Percentiles rank a stretch among this genome's conserved stretches.
These are phyloP conservation scores for Platysteira castanea DNA, from an alignment of 2,113 vertebrate species.

Conservation along the genomic window DNA sequence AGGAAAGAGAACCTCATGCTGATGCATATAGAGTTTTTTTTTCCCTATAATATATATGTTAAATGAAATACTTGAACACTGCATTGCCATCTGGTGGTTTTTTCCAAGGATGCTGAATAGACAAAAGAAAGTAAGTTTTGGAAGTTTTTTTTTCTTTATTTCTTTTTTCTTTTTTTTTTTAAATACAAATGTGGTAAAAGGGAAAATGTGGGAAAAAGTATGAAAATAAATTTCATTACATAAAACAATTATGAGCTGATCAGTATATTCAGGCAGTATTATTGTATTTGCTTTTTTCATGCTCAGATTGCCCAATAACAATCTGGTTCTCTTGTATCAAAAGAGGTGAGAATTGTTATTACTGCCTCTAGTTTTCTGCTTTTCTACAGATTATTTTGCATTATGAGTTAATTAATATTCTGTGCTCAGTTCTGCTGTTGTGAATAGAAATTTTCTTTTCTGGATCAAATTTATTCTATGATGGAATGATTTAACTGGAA, in stretches of 20 bases:
- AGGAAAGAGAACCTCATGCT: not conserved
- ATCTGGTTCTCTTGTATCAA: not conserved
- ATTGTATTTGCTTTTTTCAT: not conserved
- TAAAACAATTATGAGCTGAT: not conserved
- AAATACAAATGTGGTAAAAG: not conserved
- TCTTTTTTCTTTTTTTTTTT: too few species aligned
- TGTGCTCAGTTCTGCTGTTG: not conserved
- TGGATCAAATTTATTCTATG: not conserved
- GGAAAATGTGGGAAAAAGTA: not conserved
- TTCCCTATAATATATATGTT: not conserved
- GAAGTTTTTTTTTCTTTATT: too few species aligned
- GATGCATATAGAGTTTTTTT: not conserved
- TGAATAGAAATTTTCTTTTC: not conserved
- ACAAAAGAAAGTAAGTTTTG: not conserved
- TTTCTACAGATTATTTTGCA: not conserved
- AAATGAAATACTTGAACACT: constrained; percentile 53
- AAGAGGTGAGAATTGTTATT: not conserved
- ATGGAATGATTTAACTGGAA: not conserved
- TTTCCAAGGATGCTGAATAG: constrained; percentile 18
- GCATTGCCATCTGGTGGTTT: constrained; percentile 71
- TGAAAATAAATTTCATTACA: not conserved
- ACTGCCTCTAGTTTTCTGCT: not conserved
- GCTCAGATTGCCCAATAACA: not conserved
- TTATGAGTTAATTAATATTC: not conserved
- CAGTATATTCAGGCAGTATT: not conserved